Base-by-base conservation (phyloP, 2,888 invertebrate species). In the Torymus auratus region DNA sequence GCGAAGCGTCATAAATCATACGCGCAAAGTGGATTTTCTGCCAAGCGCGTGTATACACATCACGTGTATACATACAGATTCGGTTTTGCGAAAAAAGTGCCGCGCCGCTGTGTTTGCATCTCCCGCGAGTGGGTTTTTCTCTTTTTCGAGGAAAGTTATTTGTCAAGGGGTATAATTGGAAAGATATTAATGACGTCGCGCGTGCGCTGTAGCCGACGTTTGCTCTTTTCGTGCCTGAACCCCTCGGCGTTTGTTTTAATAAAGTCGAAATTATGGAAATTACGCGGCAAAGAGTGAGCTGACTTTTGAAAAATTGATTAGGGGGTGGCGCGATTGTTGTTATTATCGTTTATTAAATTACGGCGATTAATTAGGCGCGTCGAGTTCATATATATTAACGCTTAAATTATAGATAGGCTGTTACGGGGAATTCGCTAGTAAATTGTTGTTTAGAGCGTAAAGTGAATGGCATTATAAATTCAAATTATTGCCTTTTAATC, bases 111-210 rank as follows among this genome's bases (percentile, higher is more conserved):
- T 15, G 20, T 67, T 67, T 67, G 65, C 67, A 67, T 67, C 67
- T 20, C 67, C 52, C n/a, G 28, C 17, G 2, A 13, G 55, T 7
- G 10, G 2, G 15, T 60, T 70, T 12, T 72, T 23, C 14, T 20
- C n/a, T 20, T 77, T 77, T 78, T 67, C 17, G 52, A 20, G 60
- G n/a, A 65, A 20, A 69, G 76, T 56, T 78, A 78, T 78, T 78
- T 78, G 73, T 78, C 73, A 73, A 73, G 12, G 41, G 12, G 41
- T 14, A 13, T 73, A 69, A 78, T 72, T 78, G 72, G 78, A 73
- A 73, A 78, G 68, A 73, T 78, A 78, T 78, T 78, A 73, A 78
- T 78, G 78, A 78, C 41, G 62, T 55, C n/a, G 72, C 53, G n/a
- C n/a, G 17, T n/a, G 12, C 50, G 60, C 11, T 2, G 10, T 50